A percentile compares a stretch with the other conserved stretches of the same genome.
phyloP scores from a whole-genome alignment of 1,140 invertebrate species.

The Trichonephila clavata region DNA sequence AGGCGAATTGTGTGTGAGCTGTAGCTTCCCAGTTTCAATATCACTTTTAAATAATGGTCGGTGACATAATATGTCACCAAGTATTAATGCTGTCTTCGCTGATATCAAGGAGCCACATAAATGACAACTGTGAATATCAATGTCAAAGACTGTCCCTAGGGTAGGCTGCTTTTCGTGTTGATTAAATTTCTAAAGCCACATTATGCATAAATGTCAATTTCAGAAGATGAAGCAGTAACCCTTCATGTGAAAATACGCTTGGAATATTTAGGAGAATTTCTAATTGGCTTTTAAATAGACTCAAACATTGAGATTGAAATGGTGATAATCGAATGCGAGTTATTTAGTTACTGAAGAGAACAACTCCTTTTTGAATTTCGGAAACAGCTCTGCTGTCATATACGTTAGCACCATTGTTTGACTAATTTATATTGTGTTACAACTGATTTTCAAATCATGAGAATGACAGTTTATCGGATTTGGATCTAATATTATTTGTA shows the following conservation, averaged over 20 bases:
- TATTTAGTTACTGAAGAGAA: background rate
- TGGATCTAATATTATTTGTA: no score
- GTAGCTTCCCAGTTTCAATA: background rate
- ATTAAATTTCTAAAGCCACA: conserved; percentile 10
- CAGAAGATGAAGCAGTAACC: background rate
- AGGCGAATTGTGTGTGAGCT: background rate
- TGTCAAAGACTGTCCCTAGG: background rate
- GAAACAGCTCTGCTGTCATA: no score
- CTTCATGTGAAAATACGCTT: background rate
- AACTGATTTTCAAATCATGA: no score
- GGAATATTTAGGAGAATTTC: background rate
- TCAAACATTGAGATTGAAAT: background rate
- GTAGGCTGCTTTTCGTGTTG: background rate
- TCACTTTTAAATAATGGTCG: background rate
- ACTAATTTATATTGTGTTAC: no score
- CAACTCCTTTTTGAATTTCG: background rate
- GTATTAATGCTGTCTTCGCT: conserved; percentile 3
- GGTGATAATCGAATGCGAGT: background rate
- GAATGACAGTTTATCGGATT: no score
- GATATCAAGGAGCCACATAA: background rate
- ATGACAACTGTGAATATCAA: background rate
- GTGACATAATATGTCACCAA: background rate
- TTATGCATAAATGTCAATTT: background rate
- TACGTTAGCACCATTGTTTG: no score
- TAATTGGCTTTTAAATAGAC: background rate